Conservation (phyloP, 1,140 invertebrate genomes). For the Palaemon carinicauda region DNA sequence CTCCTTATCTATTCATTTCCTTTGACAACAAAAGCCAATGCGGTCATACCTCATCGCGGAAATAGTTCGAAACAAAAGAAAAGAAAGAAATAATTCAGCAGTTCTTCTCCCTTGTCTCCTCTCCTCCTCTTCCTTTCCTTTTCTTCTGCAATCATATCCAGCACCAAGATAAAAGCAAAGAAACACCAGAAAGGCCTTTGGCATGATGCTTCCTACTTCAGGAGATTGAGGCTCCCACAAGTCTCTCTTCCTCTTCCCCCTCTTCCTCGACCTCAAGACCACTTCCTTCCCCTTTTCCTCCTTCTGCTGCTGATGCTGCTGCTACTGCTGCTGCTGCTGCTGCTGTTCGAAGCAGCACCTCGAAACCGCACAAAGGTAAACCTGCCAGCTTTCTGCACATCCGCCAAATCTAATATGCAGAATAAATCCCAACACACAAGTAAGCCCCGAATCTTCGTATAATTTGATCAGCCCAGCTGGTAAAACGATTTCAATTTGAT, state of each 20-base stretch:
- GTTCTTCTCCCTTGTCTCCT: too few relatives aligned
- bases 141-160: too few relatives aligned
- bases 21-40: too few relatives aligned
- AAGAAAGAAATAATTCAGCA: too few relatives aligned
- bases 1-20: too few relatives aligned
- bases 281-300: not conserved
- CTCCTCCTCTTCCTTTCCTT: too few relatives aligned
- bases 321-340: not conserved
- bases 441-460: conserved; percentile 49
- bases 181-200: too few relatives aligned
- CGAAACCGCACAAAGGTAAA: conserved; percentile 21
- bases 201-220: not conserved
- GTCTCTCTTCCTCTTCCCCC: not conserved
- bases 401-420: conserved; percentile 40
- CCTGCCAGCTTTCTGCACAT: conserved; percentile 38
- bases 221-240: not conserved
- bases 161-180: too few relatives aligned
- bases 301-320: not conserved
- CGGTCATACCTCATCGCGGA: too few relatives aligned
- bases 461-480: conserved; percentile 43
- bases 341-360: not conserved
- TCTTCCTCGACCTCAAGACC: not conserved
- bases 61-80: too few relatives aligned
- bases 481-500: conserved; percentile 53
- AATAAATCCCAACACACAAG: conserved; percentile 51